Evolutionary conservation across 2,113 vertebrate genomes (phyloP), one percentile per base, ranked within the genome.

Genomic region (Tangachromis dhanisi): DNA sequence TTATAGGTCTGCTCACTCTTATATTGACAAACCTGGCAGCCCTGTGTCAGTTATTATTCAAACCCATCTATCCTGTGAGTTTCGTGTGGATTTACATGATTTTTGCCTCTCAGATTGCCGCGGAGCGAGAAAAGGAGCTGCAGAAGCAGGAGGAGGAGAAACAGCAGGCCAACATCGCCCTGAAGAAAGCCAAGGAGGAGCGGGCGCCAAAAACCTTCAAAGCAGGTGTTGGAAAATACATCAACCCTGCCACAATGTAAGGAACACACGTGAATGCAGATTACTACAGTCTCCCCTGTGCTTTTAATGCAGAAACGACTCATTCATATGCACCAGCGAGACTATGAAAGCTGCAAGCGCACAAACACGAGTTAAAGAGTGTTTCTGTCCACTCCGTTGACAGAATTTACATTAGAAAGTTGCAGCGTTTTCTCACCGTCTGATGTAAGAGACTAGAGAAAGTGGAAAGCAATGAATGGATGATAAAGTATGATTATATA

Each of bases 191-290:
- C 3, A 97, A 97, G 42, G 91, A 92, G 76, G 94, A 93, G 19
- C 92, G 96, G 80, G 89, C 94, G 3, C 98, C 98, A 12, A 98
- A 98, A 94, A 96, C 97, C 0, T 99, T 98, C 92, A 97, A 97
- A 10, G 91, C 96, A 35, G 98, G 99, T 1, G 96, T 99, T 38
- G 99, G 99, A 84, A 99, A 99, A 92, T 99, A 99, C 92, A 99
- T 99, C 92, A 98, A 97, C 94, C 97, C 97, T 5, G 89, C 96
- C 31, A 96, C 96, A 40, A 85, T 87, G 98, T 99, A 94, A 98
- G 98, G 13, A n/a, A 38, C 86, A 71, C 53, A 24, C 40, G 40
- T 19, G 14, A 53, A 26, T 63, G 9, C 73, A n/a, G 73, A 78
- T 33, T 1, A 78, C 16, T 78, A 19, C 45, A 51, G 45, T 31